Percentiles rank a stretch among this genome's conserved stretches.
phyloP scores from a whole-genome alignment of 2,888 invertebrate genomes.

The Coleophora flavipennella region DNA sequence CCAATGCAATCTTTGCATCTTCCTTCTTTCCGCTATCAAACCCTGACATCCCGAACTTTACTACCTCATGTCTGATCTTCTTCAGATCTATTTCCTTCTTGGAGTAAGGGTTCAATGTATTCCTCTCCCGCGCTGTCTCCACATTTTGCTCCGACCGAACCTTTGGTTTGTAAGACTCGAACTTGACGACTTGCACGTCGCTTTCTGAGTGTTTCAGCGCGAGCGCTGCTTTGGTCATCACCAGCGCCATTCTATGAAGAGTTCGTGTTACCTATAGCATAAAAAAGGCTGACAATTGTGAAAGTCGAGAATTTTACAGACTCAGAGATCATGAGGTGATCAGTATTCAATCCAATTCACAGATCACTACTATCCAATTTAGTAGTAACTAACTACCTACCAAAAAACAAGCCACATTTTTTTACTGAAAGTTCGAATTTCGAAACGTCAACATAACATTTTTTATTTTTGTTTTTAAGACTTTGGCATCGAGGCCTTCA shows the following conservation, averaged over 20 bases:
- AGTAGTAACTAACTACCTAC: no score
- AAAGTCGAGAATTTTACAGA: no score
- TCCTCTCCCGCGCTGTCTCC: slow-evolving; percentile 19
- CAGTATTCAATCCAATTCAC: no score
- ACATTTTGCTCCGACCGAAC: slow-evolving; percentile 27
- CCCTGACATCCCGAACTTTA: slow-evolving; percentile 87
- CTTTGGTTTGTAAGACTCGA: slow-evolving; percentile 67
- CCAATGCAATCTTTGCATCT: slow-evolving; percentile 83
- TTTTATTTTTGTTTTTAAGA: no score
- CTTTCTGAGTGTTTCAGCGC: slow-evolving; percentile 50
- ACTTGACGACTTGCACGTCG: slow-evolving; percentile 62
- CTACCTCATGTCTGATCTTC: slow-evolving; percentile 83
- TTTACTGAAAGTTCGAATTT: no score
- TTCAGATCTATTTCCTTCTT: slow-evolving; percentile 79
- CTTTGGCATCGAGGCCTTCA: no score
- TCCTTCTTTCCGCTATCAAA: slow-evolving; percentile 79
- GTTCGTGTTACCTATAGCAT: no score
- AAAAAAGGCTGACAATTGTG: no score
- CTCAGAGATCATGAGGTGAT: no score
- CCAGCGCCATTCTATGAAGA: slow-evolving; percentile 37
- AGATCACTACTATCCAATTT: no score
- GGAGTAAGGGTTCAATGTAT: slow-evolving; percentile 15
- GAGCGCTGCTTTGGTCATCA: slow-evolving; percentile 66
- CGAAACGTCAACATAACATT: no score
- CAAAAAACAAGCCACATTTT: no score